Evolutionary conservation across 1,140 invertebrate species (phyloP).

Genomic region (Chrysopa pallens): DNA sequence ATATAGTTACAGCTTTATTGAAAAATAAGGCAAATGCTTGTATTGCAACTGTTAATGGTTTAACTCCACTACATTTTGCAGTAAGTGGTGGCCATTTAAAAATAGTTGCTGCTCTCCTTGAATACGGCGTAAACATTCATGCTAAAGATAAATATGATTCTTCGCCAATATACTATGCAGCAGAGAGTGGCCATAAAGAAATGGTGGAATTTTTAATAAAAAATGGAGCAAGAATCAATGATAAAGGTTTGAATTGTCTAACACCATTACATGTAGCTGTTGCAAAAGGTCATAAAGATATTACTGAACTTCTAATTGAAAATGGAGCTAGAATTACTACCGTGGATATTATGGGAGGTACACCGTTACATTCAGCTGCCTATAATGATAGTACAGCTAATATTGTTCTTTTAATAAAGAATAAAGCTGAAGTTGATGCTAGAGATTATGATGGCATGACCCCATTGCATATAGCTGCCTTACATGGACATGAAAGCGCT

Average conservation of each 20-base stretch:
- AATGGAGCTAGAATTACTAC: slow-evolving; percentile 4
- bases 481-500: slow-evolving; percentile 45
- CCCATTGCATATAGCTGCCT: slow-evolving; percentile 37
- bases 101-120: slow-evolving; percentile 9
- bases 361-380: neutral
- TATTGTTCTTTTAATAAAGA: slow-evolving; percentile 3
- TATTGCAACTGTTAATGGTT: neutral
- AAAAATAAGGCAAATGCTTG: too few species aligned
- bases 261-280: slow-evolving; percentile 12
- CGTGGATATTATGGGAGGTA: neutral
- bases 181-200: slow-evolving; percentile 16
- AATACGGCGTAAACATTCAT: slow-evolving; percentile 4
- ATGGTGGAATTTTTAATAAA: slow-evolving; percentile 15
- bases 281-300: neutral
- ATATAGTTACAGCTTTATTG: too few species aligned
- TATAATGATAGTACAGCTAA: neutral
- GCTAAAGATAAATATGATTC: too few species aligned
- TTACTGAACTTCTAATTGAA: slow-evolving; percentile 3
- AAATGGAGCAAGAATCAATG: slow-evolving; percentile 5
- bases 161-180: slow-evolving; percentile 27
- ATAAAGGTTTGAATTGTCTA: slow-evolving; percentile 4
- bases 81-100: slow-evolving; percentile 6
- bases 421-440: slow-evolving; percentile 3
- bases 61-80: slow-evolving; percentile 10
- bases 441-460: slow-evolving; percentile 1